Evolutionary conservation across 2,888 invertebrate genomes (phyloP), one percentile per base, ranked within the genome.

Genomic region (Neelides folsomi): DNA sequence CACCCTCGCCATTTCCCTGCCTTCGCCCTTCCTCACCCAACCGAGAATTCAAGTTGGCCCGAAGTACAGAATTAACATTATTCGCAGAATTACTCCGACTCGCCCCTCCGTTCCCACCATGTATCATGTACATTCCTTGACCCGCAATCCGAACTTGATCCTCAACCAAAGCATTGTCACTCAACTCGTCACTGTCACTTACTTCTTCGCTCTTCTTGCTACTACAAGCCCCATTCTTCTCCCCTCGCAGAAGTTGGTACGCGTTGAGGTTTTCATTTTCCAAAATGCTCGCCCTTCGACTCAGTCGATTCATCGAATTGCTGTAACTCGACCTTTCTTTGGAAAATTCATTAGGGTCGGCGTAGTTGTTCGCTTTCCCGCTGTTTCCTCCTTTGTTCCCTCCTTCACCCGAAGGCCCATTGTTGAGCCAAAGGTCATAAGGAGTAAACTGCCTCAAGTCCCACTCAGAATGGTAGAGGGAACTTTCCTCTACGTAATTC

Each of bases 391-490:
- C 39, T 39, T 39, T 39, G 39, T 15, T 39, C 5, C 4, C 4
- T 6, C 13, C 39, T 15, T 39, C 15, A 8, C 13, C 6, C 13
- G 39, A 39, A 8, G 59, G 56, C 1, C 55, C 46, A 38, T 27
- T 27, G 27, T 52, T 57, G 20, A 64, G 55, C 64, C 64, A 64
- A 34, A 60, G 54, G 47, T 64, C 64, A 47, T 64, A 64, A 4
- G 60, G 59, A 57, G 59, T 60, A 47, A 56, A 62, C 36, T 62
- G 59, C 43, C 64, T 37, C 40, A 64, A 44, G 27, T 64, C 64
- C 64, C 64, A 64, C 20, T 64, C 64, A 1, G 62, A 62, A 49
- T 64, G 64, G 35, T 64, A 64, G 9, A 61, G 47, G 9, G 52
- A 53, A 9, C 54, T 51, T 6, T 53, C 55, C 4, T 53, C 49